Percentiles rank a stretch among this genome's conserved stretches.
Evolutionary conservation across 2,888 invertebrate species (phyloP).

Genomic region (Meloe dianella): DNA sequence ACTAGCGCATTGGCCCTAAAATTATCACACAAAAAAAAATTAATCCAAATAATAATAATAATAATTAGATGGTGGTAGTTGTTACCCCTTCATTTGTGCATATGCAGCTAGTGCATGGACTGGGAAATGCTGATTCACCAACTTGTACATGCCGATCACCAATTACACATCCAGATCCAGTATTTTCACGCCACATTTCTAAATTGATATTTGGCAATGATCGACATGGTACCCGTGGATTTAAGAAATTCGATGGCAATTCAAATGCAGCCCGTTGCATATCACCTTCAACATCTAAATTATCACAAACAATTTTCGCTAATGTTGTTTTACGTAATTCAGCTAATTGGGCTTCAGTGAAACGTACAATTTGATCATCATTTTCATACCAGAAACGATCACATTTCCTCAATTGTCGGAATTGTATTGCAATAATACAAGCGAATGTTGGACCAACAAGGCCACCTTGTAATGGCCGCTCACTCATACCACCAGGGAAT

Average conservation of each 20-base stretch:
- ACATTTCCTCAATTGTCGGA: conserved; percentile 86
- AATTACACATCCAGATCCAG: conserved; percentile 75
- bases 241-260: conserved; percentile 88
- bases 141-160: conserved; percentile 79
- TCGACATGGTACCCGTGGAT: conserved; percentile 84
- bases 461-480: conserved; percentile 86
- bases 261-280: conserved; percentile 92
- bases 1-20: conserved; percentile 87
- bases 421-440: conserved; percentile 93
- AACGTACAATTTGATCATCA: conserved; percentile 76
- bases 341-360: conserved; percentile 84
- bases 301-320: conserved; percentile 87
- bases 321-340: conserved; percentile 87
- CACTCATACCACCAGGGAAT: conserved; percentile 94
- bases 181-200: conserved; percentile 82
- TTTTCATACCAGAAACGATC: conserved; percentile 98
- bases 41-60: not conserved
- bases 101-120: conserved; percentile 90
- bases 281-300: conserved; percentile 82
- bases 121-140: conserved; percentile 84
- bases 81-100: conserved; percentile 86
- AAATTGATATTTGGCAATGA: conserved; percentile 82
- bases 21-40: conserved; percentile 34
- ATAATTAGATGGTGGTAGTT: not conserved
- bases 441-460: conserved; percentile 94